phyloP scores from a whole-genome alignment of 37 sponge, comb jelly and placozoan genomes.

The Oopsacas minuta region DNA sequence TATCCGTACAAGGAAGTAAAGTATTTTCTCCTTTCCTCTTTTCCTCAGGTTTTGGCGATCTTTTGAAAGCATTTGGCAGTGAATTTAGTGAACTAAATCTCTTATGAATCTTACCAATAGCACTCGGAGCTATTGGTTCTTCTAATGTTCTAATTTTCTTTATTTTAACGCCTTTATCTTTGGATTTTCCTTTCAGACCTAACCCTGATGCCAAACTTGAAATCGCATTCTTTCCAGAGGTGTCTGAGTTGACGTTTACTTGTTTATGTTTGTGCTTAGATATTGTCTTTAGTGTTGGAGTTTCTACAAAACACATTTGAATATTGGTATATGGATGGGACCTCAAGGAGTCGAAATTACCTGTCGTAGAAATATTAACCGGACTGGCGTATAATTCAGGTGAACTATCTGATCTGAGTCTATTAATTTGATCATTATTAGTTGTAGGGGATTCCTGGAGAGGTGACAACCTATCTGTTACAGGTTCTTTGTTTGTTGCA shows the following conservation, averaged over 20 bases:
- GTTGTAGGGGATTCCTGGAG: background rate
- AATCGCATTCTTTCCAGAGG: background rate
- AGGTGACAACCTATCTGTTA: no score
- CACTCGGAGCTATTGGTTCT: background rate
- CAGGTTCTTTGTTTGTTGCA: no score
- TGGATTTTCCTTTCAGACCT: background rate
- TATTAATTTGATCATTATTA: background rate
- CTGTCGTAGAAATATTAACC: no score
- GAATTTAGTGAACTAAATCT: background rate
- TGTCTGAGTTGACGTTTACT: background rate
- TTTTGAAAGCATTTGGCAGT: background rate
- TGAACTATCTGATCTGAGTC: background rate
- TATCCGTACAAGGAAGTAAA: background rate
- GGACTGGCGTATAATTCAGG: no score
- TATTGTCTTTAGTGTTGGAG: background rate
- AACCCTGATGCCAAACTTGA: background rate
- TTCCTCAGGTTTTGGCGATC: background rate
- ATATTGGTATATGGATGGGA: no score
- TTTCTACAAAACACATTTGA: no score
- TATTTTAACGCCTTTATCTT: background rate
- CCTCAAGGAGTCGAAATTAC: no score
- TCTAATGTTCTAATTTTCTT: background rate
- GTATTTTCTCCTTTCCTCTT: background rate
- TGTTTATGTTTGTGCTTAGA: background rate
- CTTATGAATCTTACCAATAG: background rate